Evolutionary conservation across 2,888 invertebrate genomes (phyloP), one percentile per base, ranked within the genome.

Genomic region (Orchestes rusci): DNA sequence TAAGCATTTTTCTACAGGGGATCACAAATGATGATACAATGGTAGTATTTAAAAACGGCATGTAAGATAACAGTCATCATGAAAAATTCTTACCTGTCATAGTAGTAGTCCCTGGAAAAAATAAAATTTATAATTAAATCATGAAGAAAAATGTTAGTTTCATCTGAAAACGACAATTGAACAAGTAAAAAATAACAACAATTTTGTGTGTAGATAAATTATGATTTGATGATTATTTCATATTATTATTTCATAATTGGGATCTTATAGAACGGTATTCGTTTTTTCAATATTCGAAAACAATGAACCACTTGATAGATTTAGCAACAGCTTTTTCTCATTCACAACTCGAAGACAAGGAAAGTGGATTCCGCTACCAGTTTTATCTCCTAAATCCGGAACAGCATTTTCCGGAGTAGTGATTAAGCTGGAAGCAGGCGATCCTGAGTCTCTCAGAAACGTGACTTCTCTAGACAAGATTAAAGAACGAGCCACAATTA

Each of bases 41-140:
- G n/a, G n/a, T n/a, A n/a, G n/a, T n/a, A n/a, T n/a, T n/a, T n/a
- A n/a, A n/a, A n/a, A n/a, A n/a, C n/a, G n/a, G n/a, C n/a, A n/a
- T n/a, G n/a, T n/a, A n/a, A n/a, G n/a, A n/a, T n/a, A n/a, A n/a
- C n/a, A n/a, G n/a, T n/a, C n/a, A n/a, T n/a, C n/a, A 23, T 23
- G 23, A 23, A 23, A 23, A 23, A 23, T 5, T 23, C 77, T 73
- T 69, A 78, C 79, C 78, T 79, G 69, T 78, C 78, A 61, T 79
- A 79, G 66, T 78, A 79, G 70, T 78, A 79, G 67, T 79, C 78
- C 79, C 77, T 79, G 77, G 53, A 77, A 78, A 70, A 73, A 68
- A 64, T 64, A 64, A 37, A 30, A 36, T 29, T 12, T 15, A 34
- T 17, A 15, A 8, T 34, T 13, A 34, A 34, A 34, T 15, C 10